Percentiles rank a stretch among this genome's conserved stretches.
These are phyloP conservation scores for Sclerurus mexicanus DNA, from an alignment of 2,113 vertebrate species.

Conservation along the genomic window DNA sequence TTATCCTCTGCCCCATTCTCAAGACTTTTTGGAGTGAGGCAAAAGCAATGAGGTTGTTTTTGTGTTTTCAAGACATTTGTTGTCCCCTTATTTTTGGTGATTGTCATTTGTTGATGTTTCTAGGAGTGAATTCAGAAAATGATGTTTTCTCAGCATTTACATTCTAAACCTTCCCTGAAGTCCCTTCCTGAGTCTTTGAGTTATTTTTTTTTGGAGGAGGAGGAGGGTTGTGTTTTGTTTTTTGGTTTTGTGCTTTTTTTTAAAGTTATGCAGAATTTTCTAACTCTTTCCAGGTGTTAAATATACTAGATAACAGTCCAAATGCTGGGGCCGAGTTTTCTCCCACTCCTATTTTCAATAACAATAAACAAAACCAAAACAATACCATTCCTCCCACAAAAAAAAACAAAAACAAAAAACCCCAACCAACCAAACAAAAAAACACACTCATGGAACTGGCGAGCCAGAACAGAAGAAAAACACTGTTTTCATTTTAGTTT, in stretches of 20 bases:
- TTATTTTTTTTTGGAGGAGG: not conserved
- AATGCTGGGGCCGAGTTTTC: not conserved
- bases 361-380: not conserved
- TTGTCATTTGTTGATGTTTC: not conserved
- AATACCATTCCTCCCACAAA: not conserved
- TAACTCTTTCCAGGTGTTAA: not conserved
- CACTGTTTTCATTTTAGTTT: not conserved
- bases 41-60: not conserved
- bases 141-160: not conserved
- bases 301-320: not conserved
- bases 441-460: not conserved
- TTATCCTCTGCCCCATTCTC: not conserved
- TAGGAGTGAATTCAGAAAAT: not conserved
- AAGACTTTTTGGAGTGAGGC: not conserved
- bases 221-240: too few species aligned
- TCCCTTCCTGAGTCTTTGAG: not conserved
- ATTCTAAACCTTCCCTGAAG: not conserved
- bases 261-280: not conserved
- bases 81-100: not conserved
- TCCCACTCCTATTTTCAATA: not conserved
- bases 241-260: not conserved
- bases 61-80: not conserved
- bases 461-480: not conserved
- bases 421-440: too few species aligned
- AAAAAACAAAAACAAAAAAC: too few species aligned